Base-by-base conservation (phyloP, 1,140 invertebrate genomes). In the Drosophila nigromelanica region DNA sequence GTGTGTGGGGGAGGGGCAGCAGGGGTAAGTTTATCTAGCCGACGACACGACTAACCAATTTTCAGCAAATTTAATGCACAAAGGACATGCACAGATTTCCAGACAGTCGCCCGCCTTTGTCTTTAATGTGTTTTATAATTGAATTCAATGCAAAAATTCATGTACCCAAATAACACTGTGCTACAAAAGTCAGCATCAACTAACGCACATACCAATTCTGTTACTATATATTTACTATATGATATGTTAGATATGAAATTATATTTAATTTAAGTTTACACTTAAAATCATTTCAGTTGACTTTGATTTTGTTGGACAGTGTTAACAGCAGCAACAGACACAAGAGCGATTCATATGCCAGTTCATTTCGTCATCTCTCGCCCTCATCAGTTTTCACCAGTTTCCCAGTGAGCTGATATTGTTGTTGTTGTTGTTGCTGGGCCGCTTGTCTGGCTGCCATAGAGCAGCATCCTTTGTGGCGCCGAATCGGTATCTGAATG, bases 41-140 rank as follows among this genome's bases (percentile, higher is more conserved):
- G 70, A 56, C 61, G 68, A 89, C 86, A 90, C 51, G 86, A 81
- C 69, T 86, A 76, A 86, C 81, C 89, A 90, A 90, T 90, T 90
- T 90, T 73, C 78, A 82, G 86, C 81, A 90, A 87, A 82, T 90
- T 90, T 89, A 80, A 60, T 71, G 78, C 86, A 81, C 86, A 89
- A 80, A 83, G 78, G 73, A 89, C 62, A 61, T 51, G 74, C 67
- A 78, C 60, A 71, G 56, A 80, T 77, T 70, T 56, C 61, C 68
- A 78, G 62, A 68, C 45, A 59, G 68, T 52, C 51, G 51, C 50
- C 21, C 7, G 51, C 35, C 62, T 73, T 79, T 77, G 74, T 73
- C 58, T 79, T 79, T 79, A 76, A 73, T 73, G 63, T 70, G 48
- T 71, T 71, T 67, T 64, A 69, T 90, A 90, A 90, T 90, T 90